Percentiles rank a stretch among this genome's conserved stretches.
phyloP scores from a whole-genome alignment of 2,888 invertebrate genomes.

The Steinernema hermaphroditum region DNA sequence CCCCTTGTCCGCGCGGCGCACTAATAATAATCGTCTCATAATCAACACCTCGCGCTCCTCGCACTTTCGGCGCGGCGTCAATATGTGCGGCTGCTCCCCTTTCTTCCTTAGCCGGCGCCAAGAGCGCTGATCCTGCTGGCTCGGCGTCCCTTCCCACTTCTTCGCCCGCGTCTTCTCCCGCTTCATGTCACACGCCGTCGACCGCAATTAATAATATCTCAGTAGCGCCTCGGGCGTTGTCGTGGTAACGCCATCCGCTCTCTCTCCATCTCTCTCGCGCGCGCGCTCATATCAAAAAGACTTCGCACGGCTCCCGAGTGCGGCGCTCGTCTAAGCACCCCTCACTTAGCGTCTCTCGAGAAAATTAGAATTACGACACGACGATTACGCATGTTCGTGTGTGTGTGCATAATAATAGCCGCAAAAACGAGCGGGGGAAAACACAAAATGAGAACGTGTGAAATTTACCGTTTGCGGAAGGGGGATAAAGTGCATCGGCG shows the following conservation, averaged over 20 bases:
- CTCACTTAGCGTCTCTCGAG: slow-evolving; percentile 16
- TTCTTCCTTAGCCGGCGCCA: no score
- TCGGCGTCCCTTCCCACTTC: not conserved
- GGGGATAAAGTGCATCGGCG: slow-evolving; percentile 19
- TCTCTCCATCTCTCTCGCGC: not conserved
- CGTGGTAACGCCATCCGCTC: slow-evolving; percentile 23
- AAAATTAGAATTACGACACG: slow-evolving; percentile 8
- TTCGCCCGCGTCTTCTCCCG: not conserved
- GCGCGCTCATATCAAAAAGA: not conserved
- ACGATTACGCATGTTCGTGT: not conserved
- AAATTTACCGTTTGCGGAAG: slow-evolving; percentile 19
- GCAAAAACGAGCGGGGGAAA: not conserved
- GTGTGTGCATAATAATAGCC: not conserved
- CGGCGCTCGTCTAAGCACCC: slow-evolving; percentile 21
- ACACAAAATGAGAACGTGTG: slow-evolving; percentile 3
- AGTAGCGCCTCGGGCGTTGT: slow-evolving; percentile 29
- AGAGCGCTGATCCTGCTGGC: not conserved
- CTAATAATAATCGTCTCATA: slow-evolving; percentile 30
- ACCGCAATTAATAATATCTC: slow-evolving; percentile 32
- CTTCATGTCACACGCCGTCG: slow-evolving; percentile 31
- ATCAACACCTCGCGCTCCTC: slow-evolving; percentile 24
- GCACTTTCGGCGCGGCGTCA: slow-evolving; percentile 30
- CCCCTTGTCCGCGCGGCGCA: slow-evolving; percentile 14
- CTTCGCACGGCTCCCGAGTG: slow-evolving; percentile 16
- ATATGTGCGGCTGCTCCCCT: slow-evolving; percentile 17